Base-by-base conservation (phyloP, 2,888 invertebrate species). In the Syritta pipiens region DNA sequence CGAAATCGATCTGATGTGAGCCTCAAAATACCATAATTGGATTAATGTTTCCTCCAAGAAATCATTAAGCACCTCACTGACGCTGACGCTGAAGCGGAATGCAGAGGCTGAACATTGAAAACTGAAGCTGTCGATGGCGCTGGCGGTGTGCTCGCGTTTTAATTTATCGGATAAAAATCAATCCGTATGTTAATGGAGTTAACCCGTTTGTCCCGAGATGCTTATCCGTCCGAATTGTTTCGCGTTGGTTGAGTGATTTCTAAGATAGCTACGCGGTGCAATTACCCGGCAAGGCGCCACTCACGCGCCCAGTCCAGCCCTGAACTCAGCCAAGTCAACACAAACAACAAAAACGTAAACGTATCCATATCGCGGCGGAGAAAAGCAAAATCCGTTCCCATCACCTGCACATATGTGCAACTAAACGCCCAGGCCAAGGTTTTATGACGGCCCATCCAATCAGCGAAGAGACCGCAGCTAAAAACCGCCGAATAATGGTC, bases 21-120 rank as follows among this genome's bases (percentile, higher is more conserved):
- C 46, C 63, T 51, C 35, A 49, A 69, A 68, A 49, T 49, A 62
- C 68, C 62, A 57, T 76, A 69, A 77, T 77, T 77, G 69, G 69
- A 55, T 69, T 42, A 63, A 51, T 44, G 69, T 37, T 76, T 63
- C 76, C 76, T 57, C 22, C 26, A 68, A 48, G 57, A 67, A 49
- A 60, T 44, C 46, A 60, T 35, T 37, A 59, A 46, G 10, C 22
- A 24, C 20, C 24, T n/a, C 30, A 48, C 20, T 24, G 7, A 37
- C 24, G 19, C 30, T 19, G 30, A 12, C 32, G 10, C 7, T 17
- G n/a, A n/a, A n/a, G n/a, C n/a, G n/a, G n/a, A n/a, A n/a, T n/a
- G n/a, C n/a, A n/a, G n/a, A n/a, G n/a, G n/a, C n/a, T n/a, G n/a
- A n/a, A n/a, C n/a, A n/a, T n/a, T n/a, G n/a, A n/a, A n/a, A n/a